Evolutionary conservation across 2,888 invertebrate species (phyloP), one percentile per base, ranked within the genome.

Genomic region (Neuroscelio doddi): DNA sequence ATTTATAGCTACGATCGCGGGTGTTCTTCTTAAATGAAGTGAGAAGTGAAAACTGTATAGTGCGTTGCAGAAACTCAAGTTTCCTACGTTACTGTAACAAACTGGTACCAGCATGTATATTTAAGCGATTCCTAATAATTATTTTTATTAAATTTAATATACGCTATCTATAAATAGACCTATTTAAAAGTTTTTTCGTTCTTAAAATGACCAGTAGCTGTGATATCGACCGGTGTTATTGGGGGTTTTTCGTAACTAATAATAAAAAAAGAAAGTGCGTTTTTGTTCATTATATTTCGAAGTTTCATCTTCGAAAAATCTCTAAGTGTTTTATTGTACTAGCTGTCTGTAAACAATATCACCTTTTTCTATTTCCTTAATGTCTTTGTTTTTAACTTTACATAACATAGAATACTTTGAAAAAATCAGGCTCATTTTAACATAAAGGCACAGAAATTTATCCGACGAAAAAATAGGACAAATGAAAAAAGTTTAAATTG

Each of bases 181-280:
- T 66, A 58, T 64, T 64, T 64, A 61, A 63, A 70, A 61, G 64
- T 58, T 59, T 62, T 51, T 67, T 69, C 52, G 59, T 64, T 65
- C 74, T 71, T 59, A 69, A 75, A 72, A 71, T 64, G 74, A 76
- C 73, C 74, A 80, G 78, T 80, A 83, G 81, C 82, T 83, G 82
- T 83, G 83, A 82, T 83, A 83, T 81, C 69, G 72, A 78, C 74
- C 77, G 78, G 80, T 79, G 76, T 77, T n/a, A 77, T 79, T 78
- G 79, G 78, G 75, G 71, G 70, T 68, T 69, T 66, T 34, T 57
- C 41, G 38, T 61, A 51, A 50, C 63, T 68, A 67, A 68, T 68
- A 30, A 29, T 46, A 36, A 5, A 14, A 24, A 17, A 12, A 12
- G 46, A 44, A 57, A 57, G 44, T 50, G 17, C 27, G 57, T 44